Percentiles rank a stretch among this genome's conserved stretches.
Conservation (phyloP, 2,113 vertebrate species). For the Mustela lutreola region DNA sequence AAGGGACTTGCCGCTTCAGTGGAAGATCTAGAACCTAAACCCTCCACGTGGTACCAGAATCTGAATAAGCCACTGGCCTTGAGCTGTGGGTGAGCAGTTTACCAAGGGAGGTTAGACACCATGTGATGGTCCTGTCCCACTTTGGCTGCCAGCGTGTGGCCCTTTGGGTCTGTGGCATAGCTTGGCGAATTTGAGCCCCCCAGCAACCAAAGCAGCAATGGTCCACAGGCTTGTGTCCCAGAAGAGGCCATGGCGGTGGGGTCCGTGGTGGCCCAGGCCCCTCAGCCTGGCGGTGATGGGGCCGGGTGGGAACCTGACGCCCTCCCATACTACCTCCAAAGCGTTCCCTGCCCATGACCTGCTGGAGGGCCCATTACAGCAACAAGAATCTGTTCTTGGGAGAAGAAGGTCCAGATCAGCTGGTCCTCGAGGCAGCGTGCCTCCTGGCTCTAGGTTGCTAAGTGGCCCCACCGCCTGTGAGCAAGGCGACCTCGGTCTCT, state of each 20-base stretch:
- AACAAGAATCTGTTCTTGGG: background rate
- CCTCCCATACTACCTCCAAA: rapidly evolving
- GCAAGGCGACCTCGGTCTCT: background rate
- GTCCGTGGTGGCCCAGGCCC: background rate
- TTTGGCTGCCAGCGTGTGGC: background rate
- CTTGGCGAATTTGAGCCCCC: background rate
- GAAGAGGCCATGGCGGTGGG: background rate
- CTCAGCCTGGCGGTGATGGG: background rate
- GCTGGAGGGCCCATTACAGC: rapidly evolving
- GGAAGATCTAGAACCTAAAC: background rate
- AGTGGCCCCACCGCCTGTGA: background rate
- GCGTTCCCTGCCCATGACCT: background rate
- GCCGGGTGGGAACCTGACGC: rapidly evolving
- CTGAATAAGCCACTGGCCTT: background rate
- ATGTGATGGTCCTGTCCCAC: rapidly evolving
- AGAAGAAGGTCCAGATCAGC: background rate
- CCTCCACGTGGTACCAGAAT: background rate
- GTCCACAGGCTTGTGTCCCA: background rate
- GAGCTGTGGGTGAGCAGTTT: background rate
- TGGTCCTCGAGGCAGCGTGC: too few relatives aligned
- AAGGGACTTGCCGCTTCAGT: background rate
- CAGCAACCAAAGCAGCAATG: rapidly evolving
- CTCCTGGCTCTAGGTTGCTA: background rate
- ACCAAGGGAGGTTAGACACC: background rate
- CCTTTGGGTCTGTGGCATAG: background rate